Evolutionary conservation across 2,888 invertebrate genomes (phyloP).

Genomic region (Boloria euphrosyne): DNA sequence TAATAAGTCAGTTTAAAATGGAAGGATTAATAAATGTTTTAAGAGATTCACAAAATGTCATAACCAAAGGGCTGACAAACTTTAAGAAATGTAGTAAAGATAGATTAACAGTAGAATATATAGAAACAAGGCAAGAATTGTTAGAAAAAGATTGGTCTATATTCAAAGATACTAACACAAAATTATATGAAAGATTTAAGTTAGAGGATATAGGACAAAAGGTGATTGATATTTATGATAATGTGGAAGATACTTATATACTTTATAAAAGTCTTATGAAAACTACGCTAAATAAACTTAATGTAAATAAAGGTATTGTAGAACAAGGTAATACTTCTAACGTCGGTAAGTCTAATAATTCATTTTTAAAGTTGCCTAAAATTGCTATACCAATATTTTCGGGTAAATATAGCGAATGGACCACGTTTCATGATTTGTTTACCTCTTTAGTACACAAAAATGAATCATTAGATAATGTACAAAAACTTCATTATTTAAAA

Average conservation of each 20-base stretch:
- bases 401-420: conserved; percentile 39
- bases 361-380: conserved; percentile 9
- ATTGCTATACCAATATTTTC: conserved; percentile 17
- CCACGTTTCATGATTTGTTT: conserved; percentile 3
- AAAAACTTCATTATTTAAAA: conserved; percentile 32
- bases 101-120: conserved; percentile 1
- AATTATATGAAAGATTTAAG: background rate
- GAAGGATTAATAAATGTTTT: too few species aligned
- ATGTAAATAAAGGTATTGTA: background rate
- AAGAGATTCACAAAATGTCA: too few species aligned
- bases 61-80: too few species aligned
- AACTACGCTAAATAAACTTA: background rate
- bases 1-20: too few species aligned
- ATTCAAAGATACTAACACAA: background rate
- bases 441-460: conserved; percentile 31
- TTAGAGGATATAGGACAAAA: too few species aligned
- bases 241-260: too few species aligned
- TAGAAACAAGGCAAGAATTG: conserved; percentile 7
- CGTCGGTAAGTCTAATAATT: background rate
- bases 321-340: background rate
- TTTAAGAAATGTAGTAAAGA: background rate
- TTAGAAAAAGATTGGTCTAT: conserved; percentile 1
- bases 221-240: too few species aligned
- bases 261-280: too few species aligned
- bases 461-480: conserved; percentile 38